phyloP scores from a whole-genome alignment of 2,113 vertebrate genomes.

The Sphaerodactylus townsendi region DNA sequence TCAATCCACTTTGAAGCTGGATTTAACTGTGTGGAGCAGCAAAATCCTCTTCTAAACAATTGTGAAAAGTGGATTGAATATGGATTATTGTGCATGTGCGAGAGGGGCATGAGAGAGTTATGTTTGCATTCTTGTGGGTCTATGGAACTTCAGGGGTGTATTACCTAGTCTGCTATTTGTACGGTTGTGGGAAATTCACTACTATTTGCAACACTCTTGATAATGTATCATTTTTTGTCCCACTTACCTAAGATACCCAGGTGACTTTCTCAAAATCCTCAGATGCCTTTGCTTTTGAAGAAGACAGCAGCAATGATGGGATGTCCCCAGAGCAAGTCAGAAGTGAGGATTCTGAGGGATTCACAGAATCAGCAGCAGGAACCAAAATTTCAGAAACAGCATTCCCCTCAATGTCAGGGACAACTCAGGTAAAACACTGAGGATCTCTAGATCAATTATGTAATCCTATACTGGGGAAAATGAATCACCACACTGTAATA shows the following conservation, averaged over 20 bases:
- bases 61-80: too few relatives aligned
- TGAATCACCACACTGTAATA: background rate
- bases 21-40: too few relatives aligned
- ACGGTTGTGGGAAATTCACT: background rate
- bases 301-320: conserved; percentile 94
- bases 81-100: too few relatives aligned
- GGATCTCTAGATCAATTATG: background rate
- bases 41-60: too few relatives aligned
- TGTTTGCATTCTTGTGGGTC: background rate
- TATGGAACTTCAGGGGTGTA: fast-evolving
- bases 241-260: conserved; percentile 79
- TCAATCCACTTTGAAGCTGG: too few relatives aligned
- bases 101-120: too few relatives aligned
- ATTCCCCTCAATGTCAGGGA: conserved; percentile 66
- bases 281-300: conserved; percentile 93
- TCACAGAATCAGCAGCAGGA: conserved; percentile 73
- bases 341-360: conserved; percentile 84
- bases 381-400: conserved; percentile 73
- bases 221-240: background rate
- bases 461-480: background rate
- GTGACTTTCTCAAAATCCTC: conserved; percentile 84
- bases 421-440: conserved; percentile 75
- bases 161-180: background rate
- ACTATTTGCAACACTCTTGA: background rate
- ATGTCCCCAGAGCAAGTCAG: conserved; percentile 88